Evolutionary conservation across 2,113 vertebrate genomes (phyloP).

Genomic region (Junco hyemalis): DNA sequence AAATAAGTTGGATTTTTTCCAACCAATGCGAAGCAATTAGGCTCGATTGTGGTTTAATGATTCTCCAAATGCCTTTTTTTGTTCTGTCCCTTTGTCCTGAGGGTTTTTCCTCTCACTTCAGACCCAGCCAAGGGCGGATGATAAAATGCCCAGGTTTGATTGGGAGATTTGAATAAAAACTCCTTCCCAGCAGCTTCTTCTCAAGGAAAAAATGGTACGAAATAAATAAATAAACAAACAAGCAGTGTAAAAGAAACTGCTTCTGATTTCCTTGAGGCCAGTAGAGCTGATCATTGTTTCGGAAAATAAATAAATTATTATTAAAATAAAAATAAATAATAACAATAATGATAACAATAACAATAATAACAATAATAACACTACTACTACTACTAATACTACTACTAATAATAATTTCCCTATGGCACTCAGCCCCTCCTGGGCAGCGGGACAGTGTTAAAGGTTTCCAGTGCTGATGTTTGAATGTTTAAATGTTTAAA

Average conservation of each 20-base stretch:
- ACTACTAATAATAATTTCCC: not conserved
- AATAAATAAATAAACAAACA: not conserved
- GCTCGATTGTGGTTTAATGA: constrained; percentile 31
- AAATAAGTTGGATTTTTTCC: not conserved
- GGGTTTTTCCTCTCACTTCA: not conserved
- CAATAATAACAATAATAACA: too few species aligned
- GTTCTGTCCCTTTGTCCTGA: constrained; percentile 31
- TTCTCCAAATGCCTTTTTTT: constrained; percentile 44
- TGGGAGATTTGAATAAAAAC: constrained; percentile 26
- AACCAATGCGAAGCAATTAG: not conserved
- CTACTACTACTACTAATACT: too few species aligned
- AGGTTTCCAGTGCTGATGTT: not conserved
- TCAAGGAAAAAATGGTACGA: not conserved
- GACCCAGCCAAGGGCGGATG: not conserved
- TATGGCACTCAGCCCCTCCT: not conserved
- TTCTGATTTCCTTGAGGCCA: not conserved
- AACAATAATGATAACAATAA: too few species aligned
- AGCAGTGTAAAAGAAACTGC: not conserved
- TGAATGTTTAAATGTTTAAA: not conserved
- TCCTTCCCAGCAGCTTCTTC: not conserved
- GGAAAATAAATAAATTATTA: too few species aligned
- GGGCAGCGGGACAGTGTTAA: not conserved
- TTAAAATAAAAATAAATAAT: too few species aligned
- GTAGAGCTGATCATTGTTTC: not conserved
- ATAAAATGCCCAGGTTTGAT: not conserved